Base-by-base conservation (phyloP, 2,113 vertebrate species). In the Tonatia bakeri region DNA sequence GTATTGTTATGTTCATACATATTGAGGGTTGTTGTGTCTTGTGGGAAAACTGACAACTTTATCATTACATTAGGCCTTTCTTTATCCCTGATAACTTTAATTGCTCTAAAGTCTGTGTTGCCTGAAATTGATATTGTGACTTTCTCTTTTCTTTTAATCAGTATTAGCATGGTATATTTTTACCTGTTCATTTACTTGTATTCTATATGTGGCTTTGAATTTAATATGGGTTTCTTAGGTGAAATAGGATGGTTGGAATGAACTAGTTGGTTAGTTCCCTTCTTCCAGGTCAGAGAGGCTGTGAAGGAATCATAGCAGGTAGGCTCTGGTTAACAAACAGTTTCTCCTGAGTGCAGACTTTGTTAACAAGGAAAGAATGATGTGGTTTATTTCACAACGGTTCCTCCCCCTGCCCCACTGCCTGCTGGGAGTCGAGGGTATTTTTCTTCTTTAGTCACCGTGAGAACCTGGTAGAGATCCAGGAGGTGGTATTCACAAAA, bases 391-490 rank as follows among this genome's bases (percentile, higher is more conserved):
- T 89, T 94, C 38, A 77, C 33, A 13, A 33, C 22, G 33, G 3
- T 38, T 47, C 0, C 3, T 43, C 40, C 31, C 5, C 22, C 0
- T 45, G 45, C 45, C 2, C 1, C 3, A 36, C 12, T 14, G 1
- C 22, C 43, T 89, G 7, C 19, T 24, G 7, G 40, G 94, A 83
- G 43, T 77, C 67, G 5, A 76, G 8, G 19, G 19, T 5, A 31
- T 33, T 75, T 92, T 94, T 80, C 38, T 67, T 72, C 12, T 52
- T 4, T 65, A 40, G 59, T 90, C 12, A 22, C 19, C 56, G 28
- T 52, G 16, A 93, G n/a, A 45, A 72, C 3, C 54, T 33, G 38
- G 36, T 54, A 47, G 64, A 77, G 24, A 14, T 85, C 38, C 19
- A 43, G n/a, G 14, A 97, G 24, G 36, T 45, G 16, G 47, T 54